These are phyloP conservation scores for Eupithecia tripunctaria DNA, from an alignment of 2,888 invertebrate species.

Conservation along the genomic window DNA sequence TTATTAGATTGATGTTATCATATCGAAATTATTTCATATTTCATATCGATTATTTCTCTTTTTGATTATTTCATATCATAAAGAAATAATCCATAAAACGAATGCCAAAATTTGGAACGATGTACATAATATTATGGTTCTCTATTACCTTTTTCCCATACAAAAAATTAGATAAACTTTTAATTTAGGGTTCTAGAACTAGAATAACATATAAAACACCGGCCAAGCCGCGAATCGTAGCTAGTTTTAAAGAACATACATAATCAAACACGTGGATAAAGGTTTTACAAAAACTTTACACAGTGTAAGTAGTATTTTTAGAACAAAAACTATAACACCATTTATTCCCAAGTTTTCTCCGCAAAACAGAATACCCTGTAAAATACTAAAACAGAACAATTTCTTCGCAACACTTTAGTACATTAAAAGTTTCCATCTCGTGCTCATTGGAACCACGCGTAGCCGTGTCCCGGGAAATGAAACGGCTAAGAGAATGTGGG, in stretches of 20 bases:
- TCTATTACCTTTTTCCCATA: background rate
- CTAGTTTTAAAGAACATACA: no score
- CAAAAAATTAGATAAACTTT: background rate
- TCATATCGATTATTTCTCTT: no score
- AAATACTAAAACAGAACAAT: constrained; percentile 5
- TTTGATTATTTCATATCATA: no score
- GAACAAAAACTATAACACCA: background rate
- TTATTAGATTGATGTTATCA: no score
- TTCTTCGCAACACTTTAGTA: constrained; percentile 18
- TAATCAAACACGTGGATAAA: background rate
- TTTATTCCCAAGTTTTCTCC: background rate
- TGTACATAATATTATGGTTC: background rate
- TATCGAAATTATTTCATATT: no score
- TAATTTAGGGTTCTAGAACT: background rate
- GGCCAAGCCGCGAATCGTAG: no score
- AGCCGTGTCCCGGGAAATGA: constrained; percentile 1
- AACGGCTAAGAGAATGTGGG: background rate
- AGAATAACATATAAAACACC: background rate
- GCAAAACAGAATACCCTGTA: background rate
- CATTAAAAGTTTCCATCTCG: constrained; percentile 23
- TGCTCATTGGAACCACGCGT: constrained; percentile 19
- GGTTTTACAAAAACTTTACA: background rate
- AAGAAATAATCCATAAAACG: no score
- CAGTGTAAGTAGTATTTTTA: background rate
- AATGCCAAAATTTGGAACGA: no score